Percentiles rank a stretch among this genome's conserved stretches.
phyloP scores from a whole-genome alignment of 2,888 invertebrate species.

The Tiliacea citrago region DNA sequence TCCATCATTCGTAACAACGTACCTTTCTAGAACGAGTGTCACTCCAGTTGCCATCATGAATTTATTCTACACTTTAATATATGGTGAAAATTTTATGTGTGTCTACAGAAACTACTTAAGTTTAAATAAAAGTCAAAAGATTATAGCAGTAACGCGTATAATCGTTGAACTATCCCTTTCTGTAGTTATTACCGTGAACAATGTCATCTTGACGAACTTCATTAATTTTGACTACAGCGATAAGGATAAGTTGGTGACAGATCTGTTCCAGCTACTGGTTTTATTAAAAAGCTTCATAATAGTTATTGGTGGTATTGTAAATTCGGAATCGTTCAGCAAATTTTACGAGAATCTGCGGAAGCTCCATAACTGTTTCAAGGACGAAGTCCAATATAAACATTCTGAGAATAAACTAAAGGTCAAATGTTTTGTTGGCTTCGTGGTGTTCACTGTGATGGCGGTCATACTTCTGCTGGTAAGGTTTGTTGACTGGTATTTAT shows the following conservation, averaged over 20 bases:
- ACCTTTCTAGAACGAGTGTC: conserved; percentile 19
- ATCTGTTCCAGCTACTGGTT: conserved; percentile 33
- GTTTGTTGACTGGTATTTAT: conserved; percentile 19
- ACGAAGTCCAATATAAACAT: conserved; percentile 7
- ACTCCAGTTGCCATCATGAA: conserved; percentile 25
- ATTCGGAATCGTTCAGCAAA: conserved; percentile 38
- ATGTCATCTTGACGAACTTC: conserved; percentile 35
- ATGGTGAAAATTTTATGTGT: conserved; percentile 49
- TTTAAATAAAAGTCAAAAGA: conserved; percentile 38
- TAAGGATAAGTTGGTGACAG: conserved; percentile 24
- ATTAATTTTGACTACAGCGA: conserved; percentile 33
- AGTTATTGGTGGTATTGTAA: conserved; percentile 41
- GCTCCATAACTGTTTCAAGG: conserved; percentile 25
- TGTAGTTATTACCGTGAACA: conserved; percentile 33
- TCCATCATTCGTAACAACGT: conserved; percentile 10
- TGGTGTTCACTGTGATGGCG: conserved; percentile 38
- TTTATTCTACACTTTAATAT: conserved; percentile 37
- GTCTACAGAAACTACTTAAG: conserved; percentile 45
- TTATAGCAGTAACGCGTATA: conserved; percentile 39
- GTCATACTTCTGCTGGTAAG: conserved; percentile 19
- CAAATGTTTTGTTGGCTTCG: conserved; percentile 41
- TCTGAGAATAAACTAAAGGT: conserved; percentile 35
- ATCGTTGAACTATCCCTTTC: conserved; percentile 36
- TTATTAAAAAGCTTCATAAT: conserved; percentile 42
- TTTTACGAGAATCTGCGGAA: conserved; percentile 43